Base-by-base conservation (phyloP, 2,797 vertebrate species). In the Enteromius anoplus region DNA sequence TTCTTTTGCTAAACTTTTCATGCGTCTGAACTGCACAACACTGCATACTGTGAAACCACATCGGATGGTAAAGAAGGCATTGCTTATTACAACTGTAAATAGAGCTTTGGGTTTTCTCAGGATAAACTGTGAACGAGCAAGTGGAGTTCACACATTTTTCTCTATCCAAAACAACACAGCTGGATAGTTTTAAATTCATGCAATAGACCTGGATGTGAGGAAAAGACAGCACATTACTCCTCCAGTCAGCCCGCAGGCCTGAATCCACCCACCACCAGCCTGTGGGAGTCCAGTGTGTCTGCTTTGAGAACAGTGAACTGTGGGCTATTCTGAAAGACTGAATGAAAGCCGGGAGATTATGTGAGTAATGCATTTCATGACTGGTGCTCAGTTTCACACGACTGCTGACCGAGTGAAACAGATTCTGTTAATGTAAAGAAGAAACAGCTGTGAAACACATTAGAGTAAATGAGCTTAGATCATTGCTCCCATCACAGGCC, bases 181-280 rank as follows among this genome's bases (percentile, higher is more conserved):
- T 82, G 19, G 51, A 21, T 51, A 60, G 14, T 23, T 21, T 14
- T 70, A 34, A 42, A 55, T 68, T 75, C 53, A 73, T 64, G 51
- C 80, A 82, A 80, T 73, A 72, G 60, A 81, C 45, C 75, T 84
- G 84, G 69, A 78, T 79, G 85, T 83, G 81, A 86, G 78, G 81
- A 77, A 10, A 3, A 47, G 40, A 29, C 66, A 45, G 40, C 14
- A 47, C 64, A 21, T 60, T 51, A n/a, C 15, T 17, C 17, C 5
- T 42, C 0, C 40, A 70, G 47, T 15, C 53, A 70, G 65, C 65
- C 68, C 76, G 73, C 49, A n/a, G 71, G 64, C 60, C 62, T 77
- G 14, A 80, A 81, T 81, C 58, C 78, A 75, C 26, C 49, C 66
- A 60, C 37, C 47, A 32, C 47, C 75, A 65, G 65, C 49, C 78